Percentiles rank a stretch among this genome's conserved stretches.
phyloP scores from a whole-genome alignment of 2,888 invertebrate species.

The Perithous albicinctus region DNA sequence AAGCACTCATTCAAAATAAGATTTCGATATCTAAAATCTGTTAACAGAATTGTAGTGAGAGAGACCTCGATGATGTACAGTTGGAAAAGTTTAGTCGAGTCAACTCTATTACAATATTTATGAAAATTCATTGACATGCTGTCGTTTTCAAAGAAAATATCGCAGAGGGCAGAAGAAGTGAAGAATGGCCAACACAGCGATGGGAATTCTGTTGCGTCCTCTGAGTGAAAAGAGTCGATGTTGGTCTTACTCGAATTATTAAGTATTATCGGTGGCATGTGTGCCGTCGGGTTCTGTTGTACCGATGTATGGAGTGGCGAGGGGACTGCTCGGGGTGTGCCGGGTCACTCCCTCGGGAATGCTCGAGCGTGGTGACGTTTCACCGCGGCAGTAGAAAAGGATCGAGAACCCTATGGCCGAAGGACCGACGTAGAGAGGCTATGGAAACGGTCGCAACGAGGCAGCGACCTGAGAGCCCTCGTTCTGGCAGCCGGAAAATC shows the following conservation, averaged over 20 bases:
- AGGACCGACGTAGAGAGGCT: slow-evolving; percentile 14
- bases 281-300: background rate
- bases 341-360: slow-evolving; percentile 11
- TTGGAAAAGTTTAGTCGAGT: no score
- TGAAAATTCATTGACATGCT: background rate
- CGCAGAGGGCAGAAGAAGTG: background rate
- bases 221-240: background rate
- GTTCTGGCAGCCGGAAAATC: slow-evolving; percentile 48
- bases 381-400: slow-evolving; percentile 33
- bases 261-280: slow-evolving; percentile 34
- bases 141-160: background rate
- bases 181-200: background rate
- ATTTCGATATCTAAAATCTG: no score
- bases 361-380: slow-evolving; percentile 23
- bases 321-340: background rate
- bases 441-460: slow-evolving; percentile 33
- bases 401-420: slow-evolving; percentile 60
- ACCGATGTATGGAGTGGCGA: slow-evolving; percentile 16
- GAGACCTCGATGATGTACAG: no score
- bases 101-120: background rate
- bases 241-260: slow-evolving; percentile 56
- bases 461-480: slow-evolving; percentile 18
- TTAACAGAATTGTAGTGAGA: no score
- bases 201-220: background rate
- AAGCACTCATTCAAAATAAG: no score